Evolutionary conservation across 2,797 vertebrate species (phyloP), one percentile per base, ranked within the genome.

Genomic region (Erpetoichthys calabaricus): DNA sequence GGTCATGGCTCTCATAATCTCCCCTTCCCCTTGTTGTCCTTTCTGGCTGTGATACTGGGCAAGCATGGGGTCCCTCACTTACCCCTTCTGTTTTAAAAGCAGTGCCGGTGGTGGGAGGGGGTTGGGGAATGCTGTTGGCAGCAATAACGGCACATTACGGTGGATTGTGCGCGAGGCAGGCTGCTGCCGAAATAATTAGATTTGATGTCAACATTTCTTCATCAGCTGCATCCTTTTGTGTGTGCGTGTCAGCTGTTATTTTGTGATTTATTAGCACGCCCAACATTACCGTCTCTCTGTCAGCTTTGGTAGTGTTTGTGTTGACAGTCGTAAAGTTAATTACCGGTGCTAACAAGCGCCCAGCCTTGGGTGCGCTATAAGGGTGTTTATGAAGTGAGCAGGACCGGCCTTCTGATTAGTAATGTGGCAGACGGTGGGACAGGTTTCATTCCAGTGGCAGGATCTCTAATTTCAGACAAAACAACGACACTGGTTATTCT

Each of bases 191-290:
- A 85, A 87, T 89, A 91, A 92, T 88, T 87, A 76, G 85, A 89
- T 90, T 85, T 87, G 88, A 89, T 89, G 90, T 91, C 86, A 84
- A 82, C 87, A 86, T 85, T 80, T 86, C 77, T 83, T 85, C 84
- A 82, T 88, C 78, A 82, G 80, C 82, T 77, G 83, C 83, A 86
- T 88, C 79, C 80, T 81, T 82, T 82, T 81, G 83, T 83, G 86
- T 73, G 82, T 81, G 78, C 82, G 80, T 80, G 86, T 91, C 87
- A 84, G 84, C 88, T 86, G 79, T 84, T 79, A 84, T 89, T 87
- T 84, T 81, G 68, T 83, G 87, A 86, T 90, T 91, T 91, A 89
- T 91, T 88, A 91, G 86, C 86, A 85, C 81, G 83, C 84, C 87
- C 83, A 67, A 68, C 69, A 75, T 74, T 75, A 65, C 77, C 77